Conservation (phyloP, 2,113 vertebrate genomes). For the Epinephelus moara region DNA sequence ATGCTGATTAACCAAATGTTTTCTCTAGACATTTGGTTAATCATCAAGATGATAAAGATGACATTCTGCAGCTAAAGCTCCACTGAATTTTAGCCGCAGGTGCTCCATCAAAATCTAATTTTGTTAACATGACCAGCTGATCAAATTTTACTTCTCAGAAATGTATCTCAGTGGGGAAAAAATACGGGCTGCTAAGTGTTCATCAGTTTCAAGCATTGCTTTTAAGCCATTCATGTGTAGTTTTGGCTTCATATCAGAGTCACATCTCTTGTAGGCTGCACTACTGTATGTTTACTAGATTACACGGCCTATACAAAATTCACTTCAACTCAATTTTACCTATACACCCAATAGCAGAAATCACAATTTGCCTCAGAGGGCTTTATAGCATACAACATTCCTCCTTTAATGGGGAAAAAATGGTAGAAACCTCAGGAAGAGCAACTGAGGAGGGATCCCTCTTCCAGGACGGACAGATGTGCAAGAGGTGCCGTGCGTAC, state of each 20-base stretch:
- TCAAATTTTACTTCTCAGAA: neutral
- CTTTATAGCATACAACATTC: too few species aligned
- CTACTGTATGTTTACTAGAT: neutral
- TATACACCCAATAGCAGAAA: too few species aligned
- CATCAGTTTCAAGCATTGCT: neutral
- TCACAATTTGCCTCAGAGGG: too few species aligned
- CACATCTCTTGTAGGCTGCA: neutral
- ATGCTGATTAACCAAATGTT: too few species aligned
- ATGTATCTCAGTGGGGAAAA: neutral
- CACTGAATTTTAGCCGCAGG: neutral
- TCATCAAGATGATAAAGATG: neutral
- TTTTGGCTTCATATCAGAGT: neutral
- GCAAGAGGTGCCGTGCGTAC: too few species aligned
- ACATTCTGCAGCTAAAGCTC: neutral
- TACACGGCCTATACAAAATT: neutral
- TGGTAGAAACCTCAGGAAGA: too few species aligned
- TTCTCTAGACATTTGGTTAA: too few species aligned
- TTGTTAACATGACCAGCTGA: neutral
- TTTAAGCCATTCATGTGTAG: neutral
- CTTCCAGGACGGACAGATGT: too few species aligned
- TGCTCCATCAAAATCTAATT: neutral
- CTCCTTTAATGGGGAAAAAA: too few species aligned
- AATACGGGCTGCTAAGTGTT: neutral
- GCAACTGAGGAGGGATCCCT: too few species aligned
- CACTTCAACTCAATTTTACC: too few species aligned